Conservation (phyloP, 2,888 invertebrate genomes). For the Hecatera dysodea region DNA sequence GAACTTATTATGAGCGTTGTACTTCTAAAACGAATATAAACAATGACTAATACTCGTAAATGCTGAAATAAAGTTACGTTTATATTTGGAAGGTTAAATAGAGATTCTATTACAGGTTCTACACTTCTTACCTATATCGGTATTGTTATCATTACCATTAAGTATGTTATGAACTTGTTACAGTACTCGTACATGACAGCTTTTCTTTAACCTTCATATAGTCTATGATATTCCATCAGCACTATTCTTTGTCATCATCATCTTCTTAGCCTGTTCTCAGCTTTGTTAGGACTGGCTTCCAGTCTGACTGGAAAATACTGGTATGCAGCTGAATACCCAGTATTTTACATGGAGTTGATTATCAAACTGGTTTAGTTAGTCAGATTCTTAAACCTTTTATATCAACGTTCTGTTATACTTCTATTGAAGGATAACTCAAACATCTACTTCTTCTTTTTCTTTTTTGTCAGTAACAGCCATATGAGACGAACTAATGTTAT, state of each 20-base stretch:
- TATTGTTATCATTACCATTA: background rate
- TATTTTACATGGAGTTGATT: background rate
- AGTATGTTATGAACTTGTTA: background rate
- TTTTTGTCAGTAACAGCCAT: background rate
- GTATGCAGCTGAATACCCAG: background rate
- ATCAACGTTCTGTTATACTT: background rate
- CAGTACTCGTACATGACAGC: background rate
- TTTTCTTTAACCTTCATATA: background rate
- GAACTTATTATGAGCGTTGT: constrained; percentile 27
- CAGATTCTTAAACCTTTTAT: too few relatives aligned
- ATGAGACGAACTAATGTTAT: background rate
- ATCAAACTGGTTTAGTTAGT: too few relatives aligned
- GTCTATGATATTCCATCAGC: background rate
- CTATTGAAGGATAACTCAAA: background rate
- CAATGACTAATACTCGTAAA: constrained; percentile 35
- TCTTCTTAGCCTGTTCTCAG: background rate
- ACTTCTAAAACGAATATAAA: constrained; percentile 34
- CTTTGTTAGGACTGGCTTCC: too few relatives aligned
- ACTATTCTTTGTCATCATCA: background rate
- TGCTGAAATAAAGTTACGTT: constrained; percentile 1
- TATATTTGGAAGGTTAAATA: background rate
- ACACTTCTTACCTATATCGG: background rate
- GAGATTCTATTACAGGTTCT: background rate
- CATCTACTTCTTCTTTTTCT: background rate
- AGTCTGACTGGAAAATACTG: too few relatives aligned